Evolutionary conservation across 2,888 invertebrate genomes (phyloP).

Genomic region (Gari tellinella): DNA sequence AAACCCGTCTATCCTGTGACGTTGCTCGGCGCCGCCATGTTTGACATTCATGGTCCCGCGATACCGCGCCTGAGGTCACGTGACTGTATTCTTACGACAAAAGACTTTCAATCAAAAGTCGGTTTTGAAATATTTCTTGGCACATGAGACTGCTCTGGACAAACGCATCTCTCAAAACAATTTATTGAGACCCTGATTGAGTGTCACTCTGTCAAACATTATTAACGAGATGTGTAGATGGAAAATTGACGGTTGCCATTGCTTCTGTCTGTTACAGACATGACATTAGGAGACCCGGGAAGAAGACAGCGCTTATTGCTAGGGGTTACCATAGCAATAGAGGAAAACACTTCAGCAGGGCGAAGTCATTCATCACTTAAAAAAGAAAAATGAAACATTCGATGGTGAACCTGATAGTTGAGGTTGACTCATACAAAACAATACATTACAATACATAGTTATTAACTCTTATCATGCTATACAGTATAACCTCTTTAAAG

Average conservation of each 20-base stretch:
- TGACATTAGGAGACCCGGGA: too few species aligned
- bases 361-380: too few species aligned
- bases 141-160: constrained; percentile 41
- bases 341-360: too few species aligned
- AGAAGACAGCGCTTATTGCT: constrained; percentile 12
- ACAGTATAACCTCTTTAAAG: too few species aligned
- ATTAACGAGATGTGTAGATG: constrained; percentile 64
- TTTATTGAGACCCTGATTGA: constrained; percentile 64
- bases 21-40: constrained; percentile 12
- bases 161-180: constrained; percentile 59
- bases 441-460: too few species aligned
- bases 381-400: too few species aligned
- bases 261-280: neutral
- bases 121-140: constrained; percentile 52
- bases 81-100: constrained; percentile 40
- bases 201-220: constrained; percentile 63
- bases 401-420: too few species aligned
- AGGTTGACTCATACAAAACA: too few species aligned
- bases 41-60: constrained; percentile 37
- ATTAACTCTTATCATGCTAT: too few species aligned
- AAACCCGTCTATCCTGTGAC: neutral
- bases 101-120: constrained; percentile 59
- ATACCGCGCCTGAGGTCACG: constrained; percentile 23
- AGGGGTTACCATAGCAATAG: neutral
- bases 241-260: constrained; percentile 49